Base-by-base conservation (phyloP, 2,113 vertebrate species). In the Dermatemys mawii region DNA sequence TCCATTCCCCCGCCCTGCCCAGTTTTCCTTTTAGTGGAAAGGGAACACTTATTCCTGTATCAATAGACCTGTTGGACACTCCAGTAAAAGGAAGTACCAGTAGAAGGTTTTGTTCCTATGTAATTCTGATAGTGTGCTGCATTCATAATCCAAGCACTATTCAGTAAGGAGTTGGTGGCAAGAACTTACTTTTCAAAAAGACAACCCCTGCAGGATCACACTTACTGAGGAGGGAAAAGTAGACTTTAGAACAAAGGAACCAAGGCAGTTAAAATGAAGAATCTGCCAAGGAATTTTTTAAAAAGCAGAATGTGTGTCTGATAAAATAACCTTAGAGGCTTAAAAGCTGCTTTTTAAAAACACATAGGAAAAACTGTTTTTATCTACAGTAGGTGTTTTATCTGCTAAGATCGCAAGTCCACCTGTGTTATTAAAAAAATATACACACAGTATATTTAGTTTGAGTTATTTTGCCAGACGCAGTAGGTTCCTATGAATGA, bases 391-490 rank as follows among this genome's bases (percentile, higher is more conserved):
- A n/a, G 32, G 49, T 81, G 55, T 55, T 57, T 57, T 86, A 38
- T 57, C 73, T 38, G 32, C 78, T 81, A 88, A 79, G 26, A 87
- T 0, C n/a, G 54, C 38, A 81, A 82, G 67, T 46, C 51, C 75
- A 57, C 2, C 4, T 55, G 50, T 19, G 81, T 86, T 90, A 90
- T n/a, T n/a, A 86, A 81, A 84, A 44, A 50, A 6, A 86, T 73
- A 54, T 88, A 63, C 89, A 41, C 27, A 82, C 26, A 84, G 17
- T 4, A 54, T 63, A 88, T 78, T 54, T 91, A 14, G 4, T 60
- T 93, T n/a, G 60, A 94, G 46, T 83, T 93, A 81, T 76, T 88
- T 94, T 78, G 51, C 86, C 86, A 81, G 53, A 86, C 2, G 5
- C 11, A 41, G 54, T 10, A 50, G 27, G 11, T 24, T 75, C 24